Percentiles rank a stretch among this genome's conserved stretches.
Evolutionary conservation across 2,113 vertebrate species (phyloP).

Genomic region (Cheirogaleus medius): DNA sequence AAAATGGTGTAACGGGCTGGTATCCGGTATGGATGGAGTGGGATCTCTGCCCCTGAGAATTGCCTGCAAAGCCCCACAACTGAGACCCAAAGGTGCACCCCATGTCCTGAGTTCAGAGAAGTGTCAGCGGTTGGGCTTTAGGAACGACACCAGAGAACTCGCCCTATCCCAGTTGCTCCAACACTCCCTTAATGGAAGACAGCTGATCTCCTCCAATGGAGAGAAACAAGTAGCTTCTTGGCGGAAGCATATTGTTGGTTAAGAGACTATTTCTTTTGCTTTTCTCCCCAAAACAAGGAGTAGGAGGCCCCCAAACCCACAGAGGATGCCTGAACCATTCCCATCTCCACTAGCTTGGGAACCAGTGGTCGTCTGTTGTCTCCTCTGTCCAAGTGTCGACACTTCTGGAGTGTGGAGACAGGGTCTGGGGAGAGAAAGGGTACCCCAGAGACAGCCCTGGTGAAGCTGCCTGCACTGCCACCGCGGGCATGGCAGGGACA

Average conservation of each 20-base stretch:
- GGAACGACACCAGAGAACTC: background rate
- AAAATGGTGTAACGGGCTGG: background rate
- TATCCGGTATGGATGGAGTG: background rate
- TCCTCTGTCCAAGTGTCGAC: fast-evolving
- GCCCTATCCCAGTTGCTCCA: background rate
- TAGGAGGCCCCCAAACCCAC: background rate
- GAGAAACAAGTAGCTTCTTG: background rate
- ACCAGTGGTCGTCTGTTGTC: background rate
- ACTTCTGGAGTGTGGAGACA: background rate
- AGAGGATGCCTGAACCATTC: background rate
- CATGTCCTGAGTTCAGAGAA: background rate
- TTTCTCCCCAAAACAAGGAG: background rate
- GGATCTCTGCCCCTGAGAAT: background rate
- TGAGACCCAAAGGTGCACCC: background rate
- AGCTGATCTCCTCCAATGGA: background rate
- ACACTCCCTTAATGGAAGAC: background rate
- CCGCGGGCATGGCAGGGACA: fast-evolving
- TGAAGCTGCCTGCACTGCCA: background rate
- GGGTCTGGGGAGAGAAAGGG: background rate
- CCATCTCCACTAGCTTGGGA: background rate
- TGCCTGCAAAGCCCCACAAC: background rate
- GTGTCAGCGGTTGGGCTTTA: background rate
- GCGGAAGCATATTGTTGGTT: background rate
- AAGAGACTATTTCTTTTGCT: background rate
- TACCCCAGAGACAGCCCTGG: background rate